Percentiles rank a stretch among this genome's conserved stretches.
Conservation (phyloP, 37 sponge, comb jelly and placozoan genomes). For the Hormiphora californensis region DNA sequence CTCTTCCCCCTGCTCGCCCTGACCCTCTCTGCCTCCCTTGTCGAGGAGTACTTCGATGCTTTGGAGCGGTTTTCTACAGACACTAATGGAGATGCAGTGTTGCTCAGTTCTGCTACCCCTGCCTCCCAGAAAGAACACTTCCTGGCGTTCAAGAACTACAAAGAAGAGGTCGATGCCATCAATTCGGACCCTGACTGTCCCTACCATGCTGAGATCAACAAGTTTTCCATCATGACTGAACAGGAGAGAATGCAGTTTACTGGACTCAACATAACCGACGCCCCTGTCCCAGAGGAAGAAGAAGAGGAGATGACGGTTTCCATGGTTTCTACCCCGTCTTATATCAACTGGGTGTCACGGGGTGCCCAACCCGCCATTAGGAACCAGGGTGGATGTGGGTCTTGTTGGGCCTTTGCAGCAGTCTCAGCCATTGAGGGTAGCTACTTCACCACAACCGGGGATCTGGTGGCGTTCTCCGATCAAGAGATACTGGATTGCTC, state of each 20-base stretch:
- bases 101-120: too few relatives aligned
- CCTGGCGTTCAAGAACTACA: neutral
- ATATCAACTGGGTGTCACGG: conserved; percentile 32
- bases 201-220: neutral
- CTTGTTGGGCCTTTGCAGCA: neutral
- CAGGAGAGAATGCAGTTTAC: neutral
- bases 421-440: neutral
- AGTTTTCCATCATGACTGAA: neutral
- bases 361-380: neutral
- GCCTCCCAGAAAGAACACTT: conserved; percentile 29
- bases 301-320: too few relatives aligned
- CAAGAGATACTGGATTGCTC: neutral
- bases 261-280: too few relatives aligned
- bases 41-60: too few relatives aligned
- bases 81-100: too few relatives aligned
- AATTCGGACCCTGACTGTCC: neutral
- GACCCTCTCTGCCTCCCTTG: too few relatives aligned
- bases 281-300: too few relatives aligned
- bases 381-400: neutral
- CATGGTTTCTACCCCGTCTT: too few relatives aligned
- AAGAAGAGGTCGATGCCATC: neutral
- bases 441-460: neutral
- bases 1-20: too few relatives aligned
- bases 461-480: neutral
- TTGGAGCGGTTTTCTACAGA: too few relatives aligned